phyloP scores from a whole-genome alignment of 2,797 vertebrate genomes.

The Acanthurus tractus region DNA sequence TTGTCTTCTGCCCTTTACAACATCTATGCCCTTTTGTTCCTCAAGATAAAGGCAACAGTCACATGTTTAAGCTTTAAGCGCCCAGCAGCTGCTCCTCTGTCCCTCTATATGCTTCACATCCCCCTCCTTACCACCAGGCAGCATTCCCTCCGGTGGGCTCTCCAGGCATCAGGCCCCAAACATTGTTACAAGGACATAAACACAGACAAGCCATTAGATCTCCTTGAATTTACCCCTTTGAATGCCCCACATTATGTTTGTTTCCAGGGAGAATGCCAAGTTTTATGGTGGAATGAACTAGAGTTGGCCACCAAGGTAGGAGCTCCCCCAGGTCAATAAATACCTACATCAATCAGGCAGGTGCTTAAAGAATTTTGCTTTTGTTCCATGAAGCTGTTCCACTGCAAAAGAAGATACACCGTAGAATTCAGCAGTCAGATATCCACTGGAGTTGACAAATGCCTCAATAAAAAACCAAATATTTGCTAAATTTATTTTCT shows the following conservation, averaged over 20 bases:
- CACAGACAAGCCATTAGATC: constrained; percentile 90
- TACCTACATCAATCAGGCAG: constrained; percentile 68
- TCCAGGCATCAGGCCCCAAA: constrained; percentile 80
- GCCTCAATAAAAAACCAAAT: constrained; percentile 40
- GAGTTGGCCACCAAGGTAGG: constrained; percentile 83
- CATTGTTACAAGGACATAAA: constrained; percentile 91
- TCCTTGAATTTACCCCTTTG: constrained; percentile 86
- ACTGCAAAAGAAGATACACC: constrained; percentile 16
- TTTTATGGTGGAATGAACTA: constrained; percentile 74
- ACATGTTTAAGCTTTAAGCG: constrained; percentile 83
- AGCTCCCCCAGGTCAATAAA: constrained; percentile 60
- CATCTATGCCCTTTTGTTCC: constrained; percentile 83
- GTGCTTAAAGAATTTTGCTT: constrained; percentile 57
- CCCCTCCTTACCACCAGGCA: constrained; percentile 63
- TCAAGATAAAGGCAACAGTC: constrained; percentile 86
- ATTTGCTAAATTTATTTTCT: constrained; percentile 47
- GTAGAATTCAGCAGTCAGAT: constrained; percentile 17
- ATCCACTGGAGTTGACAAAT: constrained; percentile 50
- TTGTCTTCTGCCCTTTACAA: constrained; percentile 85
- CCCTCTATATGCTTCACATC: constrained; percentile 64
- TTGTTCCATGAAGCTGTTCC: constrained; percentile 39
- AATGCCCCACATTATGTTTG: constrained; percentile 87
- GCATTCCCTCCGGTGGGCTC: constrained; percentile 66
- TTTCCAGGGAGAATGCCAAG: constrained; percentile 83
- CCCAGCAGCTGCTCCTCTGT: constrained; percentile 83